Evolutionary conservation across 23 tunicate species (phyloP), one percentile per base, ranked within the genome.

Genomic region (Trididemnum clinides): DNA sequence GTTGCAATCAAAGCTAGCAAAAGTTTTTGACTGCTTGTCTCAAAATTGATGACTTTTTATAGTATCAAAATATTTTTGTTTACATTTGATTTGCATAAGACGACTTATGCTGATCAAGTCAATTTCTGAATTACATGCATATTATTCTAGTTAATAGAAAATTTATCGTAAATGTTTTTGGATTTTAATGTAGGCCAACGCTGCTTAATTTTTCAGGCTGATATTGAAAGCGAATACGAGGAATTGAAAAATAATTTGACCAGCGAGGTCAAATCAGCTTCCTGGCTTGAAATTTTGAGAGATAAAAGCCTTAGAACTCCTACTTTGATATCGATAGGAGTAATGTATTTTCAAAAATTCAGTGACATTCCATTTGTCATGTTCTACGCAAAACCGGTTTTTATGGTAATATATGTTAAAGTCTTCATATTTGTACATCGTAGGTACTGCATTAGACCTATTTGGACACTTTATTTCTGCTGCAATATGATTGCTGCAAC

Each of bases 321-420:
- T 0, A 26, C 87, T 1, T 38, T 91, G 1, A 57, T 91, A 0
- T 87, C 91, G 33, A 35, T 91, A 1, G 96, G 50, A 4, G 90
- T 62, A 6, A 91, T 91, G 96, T 86, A 81, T 28, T 91, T 91
- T 72, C 96, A 91, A 63, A 90, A 91, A 33, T 30, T 81, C 33
- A 86, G 96, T 39, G 96, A 90, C 31, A 81, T 91, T 36, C 89
- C 89, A 26, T 86, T 86, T 34, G 90, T 86, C 29, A 91, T 86
- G 90, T 91, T 91, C 62, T 91, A 91, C 58, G 80, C 96, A 59
- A 72, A 86, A 74, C 80, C 87, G 1, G 83, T 91, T 19, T 91
- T 91, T 75, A 33, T 64, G 77, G 93, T 89, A 32, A 74, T 18
- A 28, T 63, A 6, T 21, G 54, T 7, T 7, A 44, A 10, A 44